Percentiles rank a stretch among this genome's conserved stretches.
These are phyloP conservation scores for Hyphantria cunea DNA, from an alignment of 1,140 invertebrate species.

Conservation along the genomic window DNA sequence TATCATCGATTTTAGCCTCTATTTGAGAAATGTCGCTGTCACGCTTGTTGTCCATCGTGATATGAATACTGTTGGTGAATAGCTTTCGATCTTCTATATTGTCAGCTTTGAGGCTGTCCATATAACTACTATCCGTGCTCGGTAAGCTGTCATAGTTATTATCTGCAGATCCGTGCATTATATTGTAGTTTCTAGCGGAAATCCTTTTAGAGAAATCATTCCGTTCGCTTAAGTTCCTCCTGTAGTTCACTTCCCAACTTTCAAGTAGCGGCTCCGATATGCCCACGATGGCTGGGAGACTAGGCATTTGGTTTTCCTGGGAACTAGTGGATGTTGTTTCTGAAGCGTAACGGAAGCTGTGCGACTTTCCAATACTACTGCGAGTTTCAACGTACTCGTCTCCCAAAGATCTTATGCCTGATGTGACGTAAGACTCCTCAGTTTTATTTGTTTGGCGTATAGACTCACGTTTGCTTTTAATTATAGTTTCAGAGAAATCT, in stretches of 20 bases:
- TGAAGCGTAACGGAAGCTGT: conserved; percentile 84
- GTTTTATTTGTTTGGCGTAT: conserved; percentile 51
- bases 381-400: conserved; percentile 71
- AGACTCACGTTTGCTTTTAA: conserved; percentile 54
- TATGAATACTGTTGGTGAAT: conserved; percentile 69
- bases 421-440: conserved; percentile 61
- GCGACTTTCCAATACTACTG: conserved; percentile 84
- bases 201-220: conserved; percentile 67
- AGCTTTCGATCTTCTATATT: conserved; percentile 61
- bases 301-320: conserved; percentile 78
- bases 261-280: conserved; percentile 79
- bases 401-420: conserved; percentile 65
- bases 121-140: conserved; percentile 74
- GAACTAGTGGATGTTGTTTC: conserved; percentile 74
- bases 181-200: conserved; percentile 68
- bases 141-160: conserved; percentile 71
- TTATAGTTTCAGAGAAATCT: conserved; percentile 59
- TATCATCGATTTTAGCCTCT: conserved; percentile 81
- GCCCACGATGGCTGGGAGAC: conserved; percentile 78
- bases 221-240: conserved; percentile 72
- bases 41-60: conserved; percentile 67
- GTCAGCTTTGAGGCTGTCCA: conserved; percentile 75
- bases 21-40: conserved; percentile 76
- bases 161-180: conserved; percentile 58
- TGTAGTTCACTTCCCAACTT: conserved; percentile 81